phyloP scores from a whole-genome alignment of 2,797 vertebrate species.

The Acrocephalus scirpaceus region DNA sequence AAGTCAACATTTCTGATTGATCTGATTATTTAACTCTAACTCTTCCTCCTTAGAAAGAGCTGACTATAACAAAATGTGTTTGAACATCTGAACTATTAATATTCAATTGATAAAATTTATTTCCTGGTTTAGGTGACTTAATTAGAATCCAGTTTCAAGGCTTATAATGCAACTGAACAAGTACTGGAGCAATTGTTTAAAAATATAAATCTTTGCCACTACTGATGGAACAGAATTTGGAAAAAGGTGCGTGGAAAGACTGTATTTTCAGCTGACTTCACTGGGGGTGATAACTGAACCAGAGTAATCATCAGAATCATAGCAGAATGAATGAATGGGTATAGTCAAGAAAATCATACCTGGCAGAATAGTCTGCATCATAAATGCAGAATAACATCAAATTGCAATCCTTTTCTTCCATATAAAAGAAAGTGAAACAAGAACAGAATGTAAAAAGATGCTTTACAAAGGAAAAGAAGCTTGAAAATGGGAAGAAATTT shows the following conservation, averaged over 20 bases:
- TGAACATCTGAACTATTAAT: not conserved
- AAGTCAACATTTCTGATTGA: slow-evolving; percentile 31
- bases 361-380: not conserved
- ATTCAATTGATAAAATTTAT: not conserved
- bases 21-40: not conserved
- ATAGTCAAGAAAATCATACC: not conserved
- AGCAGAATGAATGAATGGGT: not conserved
- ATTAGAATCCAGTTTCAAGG: not conserved
- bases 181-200: not conserved
- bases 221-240: not conserved
- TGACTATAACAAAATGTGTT: not conserved
- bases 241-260: not conserved
- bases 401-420: not conserved
- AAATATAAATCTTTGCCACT: not conserved
- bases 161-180: not conserved
- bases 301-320: not conserved
- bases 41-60: slow-evolving; percentile 2
- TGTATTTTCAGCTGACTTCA: not conserved
- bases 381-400: not conserved
- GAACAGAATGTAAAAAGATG: not conserved
- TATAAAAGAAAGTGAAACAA: not conserved
- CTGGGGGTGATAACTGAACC: not conserved
- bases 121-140: not conserved
- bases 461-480: not conserved
- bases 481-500: not conserved